Conservation (phyloP, 2,113 vertebrate genomes). For the Scortum barcoo region DNA sequence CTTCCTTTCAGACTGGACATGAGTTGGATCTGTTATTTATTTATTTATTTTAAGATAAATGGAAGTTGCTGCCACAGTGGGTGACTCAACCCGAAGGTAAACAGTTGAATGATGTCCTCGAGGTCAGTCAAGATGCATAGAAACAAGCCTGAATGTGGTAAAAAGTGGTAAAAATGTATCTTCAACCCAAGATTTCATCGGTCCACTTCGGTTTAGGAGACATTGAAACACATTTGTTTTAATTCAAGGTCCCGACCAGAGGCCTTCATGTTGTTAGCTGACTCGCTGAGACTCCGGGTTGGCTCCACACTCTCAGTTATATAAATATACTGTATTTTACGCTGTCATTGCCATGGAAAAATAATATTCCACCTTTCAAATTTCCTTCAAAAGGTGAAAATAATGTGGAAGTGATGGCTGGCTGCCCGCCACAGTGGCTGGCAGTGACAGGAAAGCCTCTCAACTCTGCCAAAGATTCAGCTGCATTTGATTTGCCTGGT, state of each 20-base stretch:
- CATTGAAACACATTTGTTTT: not conserved
- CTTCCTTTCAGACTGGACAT: not conserved
- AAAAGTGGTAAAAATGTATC: not conserved
- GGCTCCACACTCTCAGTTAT: conserved; percentile 1
- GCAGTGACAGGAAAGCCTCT: conserved; percentile 46
- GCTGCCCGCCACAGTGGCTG: conserved; percentile 33
- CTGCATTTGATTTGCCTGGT: conserved; percentile 59
- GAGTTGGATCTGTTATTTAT: not conserved
- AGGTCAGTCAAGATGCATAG: not conserved
- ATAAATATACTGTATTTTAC: conserved; percentile 24
- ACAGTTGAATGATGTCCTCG: not conserved
- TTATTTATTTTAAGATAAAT: too few species aligned
- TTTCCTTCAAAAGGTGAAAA: conserved; percentile 50
- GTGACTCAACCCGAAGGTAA: not conserved
- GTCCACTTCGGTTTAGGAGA: not conserved
- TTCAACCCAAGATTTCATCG: not conserved
- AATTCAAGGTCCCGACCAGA: not conserved
- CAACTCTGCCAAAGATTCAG: conserved; percentile 40
- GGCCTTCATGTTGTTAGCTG: not conserved
- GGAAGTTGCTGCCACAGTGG: not conserved
- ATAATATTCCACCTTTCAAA: conserved; percentile 13
- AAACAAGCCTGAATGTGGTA: not conserved
- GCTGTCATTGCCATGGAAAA: conserved; percentile 12
- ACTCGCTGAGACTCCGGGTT: conserved; percentile 7
- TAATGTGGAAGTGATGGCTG: conserved; percentile 41